phyloP scores from a whole-genome alignment of 1,140 invertebrate genomes.

The Hyphantria cunea region DNA sequence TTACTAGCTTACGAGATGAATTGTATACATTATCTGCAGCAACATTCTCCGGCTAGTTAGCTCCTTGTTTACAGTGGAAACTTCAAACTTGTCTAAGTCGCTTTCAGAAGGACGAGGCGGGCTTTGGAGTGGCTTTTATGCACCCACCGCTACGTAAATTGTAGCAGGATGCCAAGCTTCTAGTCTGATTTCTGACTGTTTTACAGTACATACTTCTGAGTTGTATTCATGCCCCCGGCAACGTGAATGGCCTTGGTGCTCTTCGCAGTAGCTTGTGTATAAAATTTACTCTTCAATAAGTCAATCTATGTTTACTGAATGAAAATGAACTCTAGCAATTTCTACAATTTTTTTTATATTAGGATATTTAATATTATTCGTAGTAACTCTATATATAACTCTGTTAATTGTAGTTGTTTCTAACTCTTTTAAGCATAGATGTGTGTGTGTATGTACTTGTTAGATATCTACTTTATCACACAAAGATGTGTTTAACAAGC shows the following conservation, averaged over 20 bases:
- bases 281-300: conserved; percentile 23
- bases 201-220: conserved; percentile 1
- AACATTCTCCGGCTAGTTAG: conserved; percentile 42
- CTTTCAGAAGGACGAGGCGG: conserved; percentile 39
- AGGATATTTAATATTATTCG: too few species aligned
- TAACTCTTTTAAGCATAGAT: too few species aligned
- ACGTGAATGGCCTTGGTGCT: conserved; percentile 20
- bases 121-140: conserved; percentile 44
- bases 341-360: too few species aligned
- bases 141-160: conserved; percentile 43
- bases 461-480: too few species aligned
- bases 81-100: conserved; percentile 44
- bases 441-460: too few species aligned
- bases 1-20: conserved; percentile 44
- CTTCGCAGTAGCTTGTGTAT: conserved; percentile 13
- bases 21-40: conserved; percentile 44
- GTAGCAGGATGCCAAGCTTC: conserved; percentile 37
- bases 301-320: conserved; percentile 14
- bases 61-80: conserved; percentile 35
- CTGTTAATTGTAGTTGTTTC: too few species aligned
- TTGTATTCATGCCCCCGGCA: background rate
- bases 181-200: conserved; percentile 37
- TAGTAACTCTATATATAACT: too few species aligned
- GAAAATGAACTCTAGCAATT: background rate
- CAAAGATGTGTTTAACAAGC: too few species aligned